Conservation (phyloP, 2,888 invertebrate genomes). For the Hirtodrosophila confusa region DNA sequence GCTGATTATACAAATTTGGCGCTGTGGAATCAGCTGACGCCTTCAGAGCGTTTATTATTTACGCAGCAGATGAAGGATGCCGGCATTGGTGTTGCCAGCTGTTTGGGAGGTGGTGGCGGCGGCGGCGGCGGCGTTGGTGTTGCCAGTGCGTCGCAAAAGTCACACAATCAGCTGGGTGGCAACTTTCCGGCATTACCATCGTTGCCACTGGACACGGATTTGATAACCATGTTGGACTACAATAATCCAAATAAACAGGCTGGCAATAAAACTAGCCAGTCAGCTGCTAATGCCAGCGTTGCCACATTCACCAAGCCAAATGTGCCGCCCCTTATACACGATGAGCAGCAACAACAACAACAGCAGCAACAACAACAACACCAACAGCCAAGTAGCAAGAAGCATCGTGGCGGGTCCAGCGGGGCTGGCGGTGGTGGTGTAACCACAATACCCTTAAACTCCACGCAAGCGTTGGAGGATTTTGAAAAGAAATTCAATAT, state of each 20-base stretch:
- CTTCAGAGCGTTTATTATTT: conserved; percentile 73
- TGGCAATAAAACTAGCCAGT: conserved; percentile 14
- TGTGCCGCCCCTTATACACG: conserved; percentile 62
- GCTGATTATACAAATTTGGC: conserved; percentile 81
- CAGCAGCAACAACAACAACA: conserved; percentile 14
- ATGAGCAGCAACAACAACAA: conserved; percentile 27
- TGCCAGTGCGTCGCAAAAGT: conserved; percentile 24
- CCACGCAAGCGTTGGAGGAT: conserved; percentile 79
- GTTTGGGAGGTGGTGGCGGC: conserved; percentile 11
- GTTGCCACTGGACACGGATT: conserved; percentile 78
- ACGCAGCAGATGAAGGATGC: conserved; percentile 78
- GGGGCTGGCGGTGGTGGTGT: conserved; percentile 28
- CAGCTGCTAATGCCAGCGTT: neutral
- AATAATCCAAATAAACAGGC: conserved; percentile 73
- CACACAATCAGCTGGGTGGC: conserved; percentile 8
- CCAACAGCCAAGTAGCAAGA: conserved; percentile 27
- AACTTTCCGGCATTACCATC: conserved; percentile 75
- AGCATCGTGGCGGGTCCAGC: conserved; percentile 14
- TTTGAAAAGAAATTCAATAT: conserved; percentile 83
- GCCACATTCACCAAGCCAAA: conserved; percentile 69
- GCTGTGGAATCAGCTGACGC: conserved; percentile 82
- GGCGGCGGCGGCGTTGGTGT: neutral
- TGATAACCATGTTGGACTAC: conserved; percentile 81
- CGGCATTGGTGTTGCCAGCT: conserved; percentile 10
- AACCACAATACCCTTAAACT: conserved; percentile 76